Percentiles rank a stretch among this genome's conserved stretches.
Evolutionary conservation across 2,113 vertebrate genomes (phyloP).

Genomic region (Rhipidura dahli): DNA sequence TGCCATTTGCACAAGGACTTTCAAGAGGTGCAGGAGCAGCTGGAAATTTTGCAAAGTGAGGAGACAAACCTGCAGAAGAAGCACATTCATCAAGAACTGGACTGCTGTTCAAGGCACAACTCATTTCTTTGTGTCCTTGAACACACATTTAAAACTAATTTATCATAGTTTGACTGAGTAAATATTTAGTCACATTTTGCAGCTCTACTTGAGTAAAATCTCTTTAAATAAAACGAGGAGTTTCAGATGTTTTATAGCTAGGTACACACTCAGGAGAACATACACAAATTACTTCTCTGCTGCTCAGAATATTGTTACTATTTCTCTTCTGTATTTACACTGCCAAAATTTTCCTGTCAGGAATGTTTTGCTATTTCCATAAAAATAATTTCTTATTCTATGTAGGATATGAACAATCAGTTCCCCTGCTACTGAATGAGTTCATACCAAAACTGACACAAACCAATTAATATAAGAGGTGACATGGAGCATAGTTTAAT

Average conservation of each 20-base stretch:
- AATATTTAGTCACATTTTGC: not conserved
- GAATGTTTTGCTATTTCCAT: not conserved
- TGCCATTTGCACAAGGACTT: not conserved
- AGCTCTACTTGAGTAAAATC: not conserved
- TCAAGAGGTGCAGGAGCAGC: not conserved
- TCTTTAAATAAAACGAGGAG: not conserved
- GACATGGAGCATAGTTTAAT: not conserved
- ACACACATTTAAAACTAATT: not conserved
- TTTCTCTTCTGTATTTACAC: not conserved
- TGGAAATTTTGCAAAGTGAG: not conserved
- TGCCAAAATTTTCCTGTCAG: not conserved
- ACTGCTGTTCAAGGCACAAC: not conserved
- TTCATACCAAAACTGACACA: not conserved
- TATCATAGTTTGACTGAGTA: not conserved
- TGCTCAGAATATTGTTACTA: not conserved
- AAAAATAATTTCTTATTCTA: not conserved
- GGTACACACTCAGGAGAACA: not conserved
- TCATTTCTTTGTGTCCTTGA: not conserved
- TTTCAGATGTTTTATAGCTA: not conserved
- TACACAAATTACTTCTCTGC: not conserved
- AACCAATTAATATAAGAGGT: not conserved
- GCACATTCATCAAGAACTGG: accelerated
- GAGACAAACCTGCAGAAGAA: not conserved
- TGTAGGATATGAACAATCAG: not conserved
- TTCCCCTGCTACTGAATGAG: not conserved